phyloP scores from a whole-genome alignment of 1,140 invertebrate species.

The Hyles vespertilio region DNA sequence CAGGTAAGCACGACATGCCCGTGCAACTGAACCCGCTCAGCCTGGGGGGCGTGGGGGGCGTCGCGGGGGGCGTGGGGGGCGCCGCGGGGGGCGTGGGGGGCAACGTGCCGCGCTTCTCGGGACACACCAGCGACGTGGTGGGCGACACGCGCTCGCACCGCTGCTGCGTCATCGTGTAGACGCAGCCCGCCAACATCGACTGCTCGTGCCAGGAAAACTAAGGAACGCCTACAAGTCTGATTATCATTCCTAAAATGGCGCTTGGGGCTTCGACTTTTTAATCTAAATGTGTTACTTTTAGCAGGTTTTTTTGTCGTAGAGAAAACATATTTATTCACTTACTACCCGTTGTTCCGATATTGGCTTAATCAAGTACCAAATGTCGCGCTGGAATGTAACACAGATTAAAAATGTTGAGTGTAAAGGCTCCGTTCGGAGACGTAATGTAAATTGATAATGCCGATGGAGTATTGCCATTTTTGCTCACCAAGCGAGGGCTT shows the following conservation, averaged over 20 bases:
- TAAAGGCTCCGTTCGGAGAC: background rate
- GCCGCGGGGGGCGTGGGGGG: constrained; percentile 38
- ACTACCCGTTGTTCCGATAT: too few species aligned
- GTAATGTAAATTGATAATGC: constrained; percentile 17
- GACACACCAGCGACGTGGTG: constrained; percentile 70
- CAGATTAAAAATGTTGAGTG: too few species aligned
- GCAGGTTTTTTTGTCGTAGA: too few species aligned
- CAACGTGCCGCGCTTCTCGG: constrained; percentile 63
- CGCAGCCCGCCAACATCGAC: background rate
- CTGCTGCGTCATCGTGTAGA: constrained; percentile 72
- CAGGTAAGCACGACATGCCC: constrained; percentile 42
- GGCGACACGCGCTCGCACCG: constrained; percentile 67
- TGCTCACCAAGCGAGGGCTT: constrained; percentile 40
- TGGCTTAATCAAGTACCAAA: too few species aligned
- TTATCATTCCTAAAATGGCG: constrained; percentile 41
- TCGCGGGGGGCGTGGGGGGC: constrained; percentile 62
- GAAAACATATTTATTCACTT: too few species aligned
- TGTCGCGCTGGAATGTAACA: too few species aligned
- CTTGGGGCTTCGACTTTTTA: too few species aligned
- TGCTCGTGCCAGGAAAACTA: background rate
- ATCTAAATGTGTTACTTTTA: too few species aligned
- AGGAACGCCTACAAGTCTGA: constrained; percentile 43
- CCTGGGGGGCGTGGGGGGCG: constrained; percentile 5
- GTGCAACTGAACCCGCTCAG: constrained; percentile 46
- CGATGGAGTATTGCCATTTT: constrained; percentile 47